Evolutionary conservation across 2,888 invertebrate species (phyloP).

Genomic region (Spilarctia lutea): DNA sequence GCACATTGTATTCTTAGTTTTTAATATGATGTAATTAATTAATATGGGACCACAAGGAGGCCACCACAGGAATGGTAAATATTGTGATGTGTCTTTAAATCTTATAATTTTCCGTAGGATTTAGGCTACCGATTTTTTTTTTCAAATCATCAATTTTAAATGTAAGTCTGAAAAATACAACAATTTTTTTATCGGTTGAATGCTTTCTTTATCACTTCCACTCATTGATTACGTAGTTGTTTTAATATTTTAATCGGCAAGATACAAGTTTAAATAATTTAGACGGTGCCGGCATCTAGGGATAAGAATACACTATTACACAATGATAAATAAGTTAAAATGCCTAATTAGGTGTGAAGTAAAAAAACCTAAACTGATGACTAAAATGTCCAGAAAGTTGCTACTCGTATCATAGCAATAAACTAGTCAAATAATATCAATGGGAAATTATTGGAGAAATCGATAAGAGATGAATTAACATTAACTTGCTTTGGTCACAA

Average conservation of each 20-base stretch:
- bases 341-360: background rate
- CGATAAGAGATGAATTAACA: background rate
- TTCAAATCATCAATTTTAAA: too few species aligned
- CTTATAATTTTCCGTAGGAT: background rate
- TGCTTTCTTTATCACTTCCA: background rate
- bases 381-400: background rate
- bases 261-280: background rate
- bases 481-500: constrained; percentile 33
- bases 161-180: background rate
- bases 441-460: constrained; percentile 14
- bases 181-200: background rate
- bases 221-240: background rate
- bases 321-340: background rate
- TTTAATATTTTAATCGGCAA: background rate
- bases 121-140: background rate
- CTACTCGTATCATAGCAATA: background rate
- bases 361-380: background rate
- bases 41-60: too few species aligned
- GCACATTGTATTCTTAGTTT: background rate
- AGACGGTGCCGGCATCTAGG: background rate
- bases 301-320: background rate
- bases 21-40: background rate
- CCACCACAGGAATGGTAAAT: too few species aligned
- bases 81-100: background rate
- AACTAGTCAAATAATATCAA: background rate